phyloP scores from a whole-genome alignment of 1,140 invertebrate species.

The Musca vetustissima region DNA sequence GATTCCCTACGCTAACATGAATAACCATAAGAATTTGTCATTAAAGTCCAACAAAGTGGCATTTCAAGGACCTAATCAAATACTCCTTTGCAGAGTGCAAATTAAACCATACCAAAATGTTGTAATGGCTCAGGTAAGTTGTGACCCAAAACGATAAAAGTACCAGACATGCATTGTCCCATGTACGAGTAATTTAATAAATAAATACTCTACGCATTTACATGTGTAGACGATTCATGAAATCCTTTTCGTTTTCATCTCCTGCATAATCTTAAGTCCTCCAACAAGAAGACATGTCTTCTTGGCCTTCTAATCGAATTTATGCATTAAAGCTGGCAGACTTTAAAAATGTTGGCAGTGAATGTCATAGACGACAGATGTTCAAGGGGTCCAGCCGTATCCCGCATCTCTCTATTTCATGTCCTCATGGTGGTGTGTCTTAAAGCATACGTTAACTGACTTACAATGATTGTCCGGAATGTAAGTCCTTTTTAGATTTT shows the following conservation, averaged over 20 bases:
- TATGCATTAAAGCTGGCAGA: conserved; percentile 15
- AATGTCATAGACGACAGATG: too few species aligned
- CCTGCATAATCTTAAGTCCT: conserved; percentile 2
- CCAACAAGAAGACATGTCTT: neutral
- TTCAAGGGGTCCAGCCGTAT: too few species aligned
- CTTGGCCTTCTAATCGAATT: conserved; percentile 3
- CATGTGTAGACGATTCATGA: neutral
- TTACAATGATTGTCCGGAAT: too few species aligned
- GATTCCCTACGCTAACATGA: too few species aligned
- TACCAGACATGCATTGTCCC: neutral
- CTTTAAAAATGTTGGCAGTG: neutral
- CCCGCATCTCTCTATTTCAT: too few species aligned
- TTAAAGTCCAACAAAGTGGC: neutral
- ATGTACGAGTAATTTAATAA: conserved; percentile 14
- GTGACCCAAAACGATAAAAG: neutral
- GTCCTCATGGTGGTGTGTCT: too few species aligned
- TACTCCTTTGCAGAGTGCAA: neutral
- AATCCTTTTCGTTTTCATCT: conserved; percentile 12
- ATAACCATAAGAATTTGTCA: neutral
- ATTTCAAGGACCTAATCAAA: neutral
- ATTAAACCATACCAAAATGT: neutral
- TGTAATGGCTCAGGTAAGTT: neutral
- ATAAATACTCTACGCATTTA: conserved; percentile 5
- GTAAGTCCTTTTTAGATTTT: too few species aligned
- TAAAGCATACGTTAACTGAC: too few species aligned